Percentiles rank a stretch among this genome's conserved stretches.
Evolutionary conservation across 2,113 vertebrate species (phyloP).

Genomic region (Poeciliopsis prolifica): DNA sequence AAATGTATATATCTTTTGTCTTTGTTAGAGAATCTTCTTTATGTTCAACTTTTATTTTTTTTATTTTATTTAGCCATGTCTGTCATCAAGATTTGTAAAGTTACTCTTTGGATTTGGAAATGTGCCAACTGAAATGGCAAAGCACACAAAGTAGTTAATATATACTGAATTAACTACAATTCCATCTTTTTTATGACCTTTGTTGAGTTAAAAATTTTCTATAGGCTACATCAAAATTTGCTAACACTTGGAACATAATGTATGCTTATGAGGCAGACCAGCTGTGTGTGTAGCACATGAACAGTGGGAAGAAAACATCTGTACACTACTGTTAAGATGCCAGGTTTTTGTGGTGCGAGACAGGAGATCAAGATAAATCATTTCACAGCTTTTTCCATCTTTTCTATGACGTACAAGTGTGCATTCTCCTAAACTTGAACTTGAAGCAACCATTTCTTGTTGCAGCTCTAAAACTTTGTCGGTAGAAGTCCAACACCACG

Average conservation of each 20-base stretch:
- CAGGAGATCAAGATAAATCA: background rate
- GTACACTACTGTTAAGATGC: background rate
- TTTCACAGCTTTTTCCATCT: background rate
- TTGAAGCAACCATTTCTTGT: no score
- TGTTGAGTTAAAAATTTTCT: background rate
- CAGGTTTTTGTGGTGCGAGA: background rate
- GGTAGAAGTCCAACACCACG: background rate
- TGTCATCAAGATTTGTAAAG: conserved; percentile 14
- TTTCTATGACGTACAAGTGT: background rate
- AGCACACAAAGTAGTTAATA: background rate
- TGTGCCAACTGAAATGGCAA: conserved; percentile 8
- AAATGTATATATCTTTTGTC: conserved; percentile 39
- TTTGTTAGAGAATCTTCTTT: conserved; percentile 42
- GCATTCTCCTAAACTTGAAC: background rate
- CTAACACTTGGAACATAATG: background rate
- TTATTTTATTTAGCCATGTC: conserved; percentile 36
- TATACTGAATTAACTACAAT: background rate
- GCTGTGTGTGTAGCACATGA: background rate
- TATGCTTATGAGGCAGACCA: background rate
- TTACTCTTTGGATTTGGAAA: conserved; percentile 7
- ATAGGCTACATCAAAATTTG: background rate
- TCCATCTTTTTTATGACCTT: no score
- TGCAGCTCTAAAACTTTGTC: background rate
- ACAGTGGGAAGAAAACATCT: background rate
- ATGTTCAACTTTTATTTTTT: conserved; percentile 46